phyloP scores from a whole-genome alignment of 2,113 vertebrate species.

The Rafetus swinhoei region DNA sequence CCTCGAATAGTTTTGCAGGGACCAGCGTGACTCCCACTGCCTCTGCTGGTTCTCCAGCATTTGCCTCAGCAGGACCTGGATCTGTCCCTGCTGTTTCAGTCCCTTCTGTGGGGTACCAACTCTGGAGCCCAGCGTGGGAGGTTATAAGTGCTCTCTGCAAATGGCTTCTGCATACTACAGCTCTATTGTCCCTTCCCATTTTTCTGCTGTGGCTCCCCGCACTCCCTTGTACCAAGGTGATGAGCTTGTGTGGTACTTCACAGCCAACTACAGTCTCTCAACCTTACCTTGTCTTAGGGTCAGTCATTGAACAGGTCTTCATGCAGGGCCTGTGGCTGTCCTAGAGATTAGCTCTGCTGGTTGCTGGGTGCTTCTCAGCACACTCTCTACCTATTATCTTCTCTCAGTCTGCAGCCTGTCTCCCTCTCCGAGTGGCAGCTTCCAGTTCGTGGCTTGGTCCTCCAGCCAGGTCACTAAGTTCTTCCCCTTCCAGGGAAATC shows the following conservation, averaged over 20 bases:
- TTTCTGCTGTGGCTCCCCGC: too few species aligned
- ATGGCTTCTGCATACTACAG: not conserved
- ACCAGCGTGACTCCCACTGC: not conserved
- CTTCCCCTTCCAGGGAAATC: not conserved
- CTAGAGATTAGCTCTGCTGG: not conserved
- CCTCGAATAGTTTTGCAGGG: not conserved
- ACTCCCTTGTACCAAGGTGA: too few species aligned
- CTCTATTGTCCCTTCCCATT: too few species aligned
- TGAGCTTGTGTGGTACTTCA: too few species aligned
- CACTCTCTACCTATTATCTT: not conserved
- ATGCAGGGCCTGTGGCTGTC: not conserved
- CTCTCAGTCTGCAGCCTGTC: not conserved
- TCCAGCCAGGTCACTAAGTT: not conserved
- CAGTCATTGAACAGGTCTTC: too few species aligned
- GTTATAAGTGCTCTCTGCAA: not conserved
- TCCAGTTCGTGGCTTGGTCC: not conserved
- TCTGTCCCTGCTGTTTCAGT: not conserved
- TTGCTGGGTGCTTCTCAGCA: not conserved
- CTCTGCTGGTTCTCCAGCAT: not conserved
- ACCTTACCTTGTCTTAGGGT: too few species aligned
- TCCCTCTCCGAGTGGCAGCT: not conserved
- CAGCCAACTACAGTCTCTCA: too few species aligned
- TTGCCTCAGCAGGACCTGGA: not conserved
- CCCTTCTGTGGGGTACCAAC: not conserved
- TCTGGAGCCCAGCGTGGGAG: not conserved